Evolutionary conservation across 2,113 vertebrate genomes (phyloP).

Genomic region (Lichenostomus cassidix): DNA sequence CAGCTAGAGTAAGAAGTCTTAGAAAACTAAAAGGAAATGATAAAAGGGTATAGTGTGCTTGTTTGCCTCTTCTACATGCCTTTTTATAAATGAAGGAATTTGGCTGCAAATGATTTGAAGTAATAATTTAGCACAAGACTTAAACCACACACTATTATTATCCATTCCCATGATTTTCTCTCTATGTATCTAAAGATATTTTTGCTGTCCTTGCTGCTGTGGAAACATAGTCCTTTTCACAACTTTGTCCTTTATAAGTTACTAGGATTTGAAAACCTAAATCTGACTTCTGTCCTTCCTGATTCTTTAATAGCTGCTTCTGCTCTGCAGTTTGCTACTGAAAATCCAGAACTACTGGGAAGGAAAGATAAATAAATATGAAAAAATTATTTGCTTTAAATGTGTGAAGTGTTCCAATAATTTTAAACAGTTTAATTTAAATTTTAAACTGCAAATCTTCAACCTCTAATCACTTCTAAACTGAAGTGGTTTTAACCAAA

Average conservation of each 20-base stretch:
- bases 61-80: not conserved
- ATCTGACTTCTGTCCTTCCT: not conserved
- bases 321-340: slow-evolving; percentile 1
- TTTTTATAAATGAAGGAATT: not conserved
- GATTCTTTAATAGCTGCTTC: not conserved
- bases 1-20: not conserved
- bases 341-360: slow-evolving; percentile 39
- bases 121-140: slow-evolving; percentile 16
- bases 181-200: not conserved
- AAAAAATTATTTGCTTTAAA: slow-evolving; percentile 77
- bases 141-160: not conserved
- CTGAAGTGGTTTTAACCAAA: slow-evolving; percentile 79
- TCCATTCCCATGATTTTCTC: not conserved
- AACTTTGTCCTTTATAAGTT: not conserved
- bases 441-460: slow-evolving; percentile 78
- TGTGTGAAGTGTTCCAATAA: slow-evolving; percentile 69
- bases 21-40: not conserved
- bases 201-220: not conserved
- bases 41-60: not conserved
- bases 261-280: not conserved
- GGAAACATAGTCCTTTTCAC: not conserved
- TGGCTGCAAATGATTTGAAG: not conserved
- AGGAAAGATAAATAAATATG: slow-evolving; percentile 47
- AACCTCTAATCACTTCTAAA: slow-evolving; percentile 78
- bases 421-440: slow-evolving; percentile 80